Conservation (phyloP, 2,888 invertebrate genomes). For the Meandrusa payeni region DNA sequence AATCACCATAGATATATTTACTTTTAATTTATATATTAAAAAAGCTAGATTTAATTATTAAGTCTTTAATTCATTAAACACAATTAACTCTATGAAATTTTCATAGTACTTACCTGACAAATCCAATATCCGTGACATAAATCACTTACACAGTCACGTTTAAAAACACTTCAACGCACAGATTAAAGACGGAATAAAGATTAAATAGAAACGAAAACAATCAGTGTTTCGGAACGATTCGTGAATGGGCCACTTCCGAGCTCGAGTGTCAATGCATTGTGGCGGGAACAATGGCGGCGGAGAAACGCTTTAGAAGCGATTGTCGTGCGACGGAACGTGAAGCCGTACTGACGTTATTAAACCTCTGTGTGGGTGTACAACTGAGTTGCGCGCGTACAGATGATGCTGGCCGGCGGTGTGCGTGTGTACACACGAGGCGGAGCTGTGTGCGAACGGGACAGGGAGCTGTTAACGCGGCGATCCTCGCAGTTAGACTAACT, state of each 20-base stretch:
- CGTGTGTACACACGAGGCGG: slow-evolving; percentile 20
- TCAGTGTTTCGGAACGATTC: slow-evolving; percentile 34
- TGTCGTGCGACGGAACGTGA: slow-evolving; percentile 40
- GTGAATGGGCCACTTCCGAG: slow-evolving; percentile 41
- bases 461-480: slow-evolving; percentile 73
- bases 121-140: slow-evolving; percentile 38
- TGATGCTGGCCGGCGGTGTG: slow-evolving; percentile 34
- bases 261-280: slow-evolving; percentile 46
- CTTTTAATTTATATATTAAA: too few relatives aligned
- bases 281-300: slow-evolving; percentile 48
- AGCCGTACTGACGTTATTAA: slow-evolving; percentile 35
- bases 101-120: slow-evolving; percentile 31
- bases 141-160: slow-evolving; percentile 36
- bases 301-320: slow-evolving; percentile 35
- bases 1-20: too few relatives aligned
- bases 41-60: slow-evolving; percentile 12
- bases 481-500: slow-evolving; percentile 80
- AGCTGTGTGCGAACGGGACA: slow-evolving; percentile 55
- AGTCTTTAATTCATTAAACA: slow-evolving; percentile 30
- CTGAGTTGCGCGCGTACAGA: slow-evolving; percentile 25
- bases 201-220: slow-evolving; percentile 27
- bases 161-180: slow-evolving; percentile 32
- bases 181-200: slow-evolving; percentile 29
- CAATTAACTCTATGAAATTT: slow-evolving; percentile 28
- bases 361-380: slow-evolving; percentile 34